Percentiles rank a stretch among this genome's conserved stretches.
phyloP scores from a whole-genome alignment of 2,888 invertebrate species.

The Campopleginae sp. region DNA sequence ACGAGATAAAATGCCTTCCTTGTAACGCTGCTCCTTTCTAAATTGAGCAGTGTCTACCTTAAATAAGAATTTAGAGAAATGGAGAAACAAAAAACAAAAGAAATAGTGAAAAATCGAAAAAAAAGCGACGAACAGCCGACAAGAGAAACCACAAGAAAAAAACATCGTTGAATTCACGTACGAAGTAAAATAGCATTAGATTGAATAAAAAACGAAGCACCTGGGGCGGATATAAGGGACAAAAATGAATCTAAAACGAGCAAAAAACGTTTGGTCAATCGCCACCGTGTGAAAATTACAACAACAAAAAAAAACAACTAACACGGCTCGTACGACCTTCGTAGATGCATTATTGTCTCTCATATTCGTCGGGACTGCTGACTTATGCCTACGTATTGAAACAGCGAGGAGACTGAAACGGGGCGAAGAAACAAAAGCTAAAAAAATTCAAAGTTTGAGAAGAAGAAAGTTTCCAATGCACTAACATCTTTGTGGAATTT shows the following conservation, averaged over 20 bases:
- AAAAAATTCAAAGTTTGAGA: constrained; percentile 10
- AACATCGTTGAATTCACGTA: constrained; percentile 75
- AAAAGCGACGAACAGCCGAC: constrained; percentile 18
- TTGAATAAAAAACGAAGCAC: constrained; percentile 56
- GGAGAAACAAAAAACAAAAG: constrained; percentile 34
- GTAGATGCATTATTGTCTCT: background rate
- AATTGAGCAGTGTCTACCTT: constrained; percentile 64
- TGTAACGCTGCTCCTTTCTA: constrained; percentile 71
- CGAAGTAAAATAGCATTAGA: constrained; percentile 73
- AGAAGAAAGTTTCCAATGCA: constrained; percentile 16
- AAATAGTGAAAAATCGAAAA: constrained; percentile 37
- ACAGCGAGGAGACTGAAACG: constrained; percentile 76
- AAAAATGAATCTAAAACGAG: background rate
- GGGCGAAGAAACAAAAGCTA: constrained; percentile 39
- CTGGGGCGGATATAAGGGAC: constrained; percentile 7
- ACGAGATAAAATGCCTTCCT: constrained; percentile 75
- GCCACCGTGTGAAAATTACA: background rate
- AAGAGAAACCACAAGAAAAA: constrained; percentile 54
- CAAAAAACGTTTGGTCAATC: background rate
- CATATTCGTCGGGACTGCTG: constrained; percentile 30
- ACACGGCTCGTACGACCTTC: constrained; percentile 6
- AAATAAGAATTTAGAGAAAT: constrained; percentile 61
- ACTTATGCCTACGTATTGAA: constrained; percentile 71
- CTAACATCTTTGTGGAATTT: constrained; percentile 37
- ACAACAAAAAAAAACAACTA: background rate